These are phyloP conservation scores for Cyanocitta stelleri DNA, from an alignment of 2,113 vertebrate species.

Conservation along the genomic window DNA sequence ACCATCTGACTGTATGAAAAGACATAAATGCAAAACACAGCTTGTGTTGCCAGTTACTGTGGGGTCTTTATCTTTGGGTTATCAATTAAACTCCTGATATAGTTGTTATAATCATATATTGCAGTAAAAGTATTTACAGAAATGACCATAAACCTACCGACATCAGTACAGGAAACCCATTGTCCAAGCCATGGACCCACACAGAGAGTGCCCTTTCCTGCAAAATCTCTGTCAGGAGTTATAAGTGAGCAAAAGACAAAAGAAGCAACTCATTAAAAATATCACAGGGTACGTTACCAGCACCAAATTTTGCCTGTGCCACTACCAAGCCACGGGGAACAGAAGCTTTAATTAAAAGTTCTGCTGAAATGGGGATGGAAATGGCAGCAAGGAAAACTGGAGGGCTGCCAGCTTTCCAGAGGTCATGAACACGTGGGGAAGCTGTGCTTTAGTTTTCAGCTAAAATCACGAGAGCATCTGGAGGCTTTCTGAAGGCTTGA, in stretches of 20 bases:
- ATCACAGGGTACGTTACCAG: neutral
- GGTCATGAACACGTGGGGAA: neutral
- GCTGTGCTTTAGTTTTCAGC: neutral
- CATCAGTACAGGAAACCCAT: neutral
- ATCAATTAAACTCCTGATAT: neutral
- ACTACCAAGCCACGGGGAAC: neutral
- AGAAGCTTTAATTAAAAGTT: neutral
- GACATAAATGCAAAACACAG: neutral
- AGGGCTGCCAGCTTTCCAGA: neutral
- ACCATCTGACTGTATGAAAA: neutral
- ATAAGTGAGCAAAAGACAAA: neutral
- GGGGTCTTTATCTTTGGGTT: neutral
- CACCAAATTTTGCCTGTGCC: neutral
- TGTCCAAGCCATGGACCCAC: neutral
- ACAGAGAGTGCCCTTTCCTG: neutral
- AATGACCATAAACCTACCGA: neutral
- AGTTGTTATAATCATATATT: neutral
- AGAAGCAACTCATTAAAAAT: neutral
- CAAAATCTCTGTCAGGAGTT: neutral
- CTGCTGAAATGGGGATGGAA: neutral
- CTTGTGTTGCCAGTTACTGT: neutral
- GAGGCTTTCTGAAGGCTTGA: neutral
- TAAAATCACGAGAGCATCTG: rapidly evolving
- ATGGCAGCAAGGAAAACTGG: neutral
- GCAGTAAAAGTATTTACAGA: neutral